Conservation (phyloP, 2,797 vertebrate genomes). For the Gallirallus australis region DNA sequence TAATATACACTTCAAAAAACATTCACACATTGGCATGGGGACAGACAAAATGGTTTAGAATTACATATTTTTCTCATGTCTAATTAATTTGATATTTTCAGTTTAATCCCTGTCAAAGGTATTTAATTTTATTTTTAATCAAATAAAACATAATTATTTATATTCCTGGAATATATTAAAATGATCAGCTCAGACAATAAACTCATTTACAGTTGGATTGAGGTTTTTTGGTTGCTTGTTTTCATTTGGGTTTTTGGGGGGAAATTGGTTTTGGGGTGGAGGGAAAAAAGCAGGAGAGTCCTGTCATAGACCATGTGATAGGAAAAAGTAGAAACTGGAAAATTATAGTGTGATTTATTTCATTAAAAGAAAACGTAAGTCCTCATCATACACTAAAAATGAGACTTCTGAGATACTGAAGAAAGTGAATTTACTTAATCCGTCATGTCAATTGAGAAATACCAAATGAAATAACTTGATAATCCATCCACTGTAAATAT, state of each 20-base stretch:
- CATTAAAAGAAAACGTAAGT: neutral
- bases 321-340: neutral
- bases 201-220: neutral
- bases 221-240: rapidly evolving
- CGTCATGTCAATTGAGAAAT: neutral
- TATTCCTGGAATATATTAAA: neutral
- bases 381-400: neutral
- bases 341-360: neutral
- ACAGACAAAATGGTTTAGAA: neutral
- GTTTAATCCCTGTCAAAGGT: neutral
- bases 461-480: neutral
- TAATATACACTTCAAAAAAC: neutral
- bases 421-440: neutral
- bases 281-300: neutral
- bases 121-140: neutral
- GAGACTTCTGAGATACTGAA: neutral
- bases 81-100: neutral
- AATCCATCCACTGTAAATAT: neutral
- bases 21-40: neutral
- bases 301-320: neutral
- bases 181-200: neutral
- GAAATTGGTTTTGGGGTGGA: neutral
- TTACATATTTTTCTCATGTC: neutral
- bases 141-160: neutral
- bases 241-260: rapidly evolving